phyloP scores from a whole-genome alignment of 1,140 invertebrate genomes.

The Lepidurus arcticus region DNA sequence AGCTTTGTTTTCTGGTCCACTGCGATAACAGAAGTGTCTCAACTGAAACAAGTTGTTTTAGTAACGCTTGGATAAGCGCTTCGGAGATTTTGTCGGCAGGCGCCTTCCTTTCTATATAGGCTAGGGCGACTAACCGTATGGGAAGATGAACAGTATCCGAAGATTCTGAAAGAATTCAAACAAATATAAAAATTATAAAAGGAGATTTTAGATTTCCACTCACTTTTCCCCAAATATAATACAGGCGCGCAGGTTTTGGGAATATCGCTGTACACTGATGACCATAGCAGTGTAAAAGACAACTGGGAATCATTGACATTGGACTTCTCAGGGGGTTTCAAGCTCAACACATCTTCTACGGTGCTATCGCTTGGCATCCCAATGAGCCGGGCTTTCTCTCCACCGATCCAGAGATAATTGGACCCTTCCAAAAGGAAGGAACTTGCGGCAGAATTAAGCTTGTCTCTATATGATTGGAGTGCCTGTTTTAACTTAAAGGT shows the following conservation, averaged over 20 bases:
- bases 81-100: conserved; percentile 54
- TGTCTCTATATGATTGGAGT: neutral
- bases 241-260: conserved; percentile 46
- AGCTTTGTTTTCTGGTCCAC: conserved; percentile 46
- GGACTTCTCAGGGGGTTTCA: neutral
- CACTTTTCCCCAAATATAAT: conserved; percentile 50
- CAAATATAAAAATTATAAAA: conserved; percentile 46
- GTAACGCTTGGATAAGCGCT: conserved; percentile 56
- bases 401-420: neutral
- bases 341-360: conserved; percentile 27
- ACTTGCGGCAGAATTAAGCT: conserved; percentile 24
- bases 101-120: conserved; percentile 49
- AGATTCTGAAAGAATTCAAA: conserved; percentile 40
- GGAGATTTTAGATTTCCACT: conserved; percentile 36
- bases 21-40: conserved; percentile 41
- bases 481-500: neutral
- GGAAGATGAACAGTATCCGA: conserved; percentile 65
- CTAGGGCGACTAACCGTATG: conserved; percentile 43
- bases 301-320: neutral
- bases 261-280: conserved; percentile 24
- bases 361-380: conserved; percentile 30
- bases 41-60: conserved; percentile 49
- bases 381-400: conserved; percentile 24
- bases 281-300: conserved; percentile 25
- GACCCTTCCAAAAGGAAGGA: conserved; percentile 27